phyloP scores from a whole-genome alignment of 2,113 vertebrate genomes.

The Mus pahari region DNA sequence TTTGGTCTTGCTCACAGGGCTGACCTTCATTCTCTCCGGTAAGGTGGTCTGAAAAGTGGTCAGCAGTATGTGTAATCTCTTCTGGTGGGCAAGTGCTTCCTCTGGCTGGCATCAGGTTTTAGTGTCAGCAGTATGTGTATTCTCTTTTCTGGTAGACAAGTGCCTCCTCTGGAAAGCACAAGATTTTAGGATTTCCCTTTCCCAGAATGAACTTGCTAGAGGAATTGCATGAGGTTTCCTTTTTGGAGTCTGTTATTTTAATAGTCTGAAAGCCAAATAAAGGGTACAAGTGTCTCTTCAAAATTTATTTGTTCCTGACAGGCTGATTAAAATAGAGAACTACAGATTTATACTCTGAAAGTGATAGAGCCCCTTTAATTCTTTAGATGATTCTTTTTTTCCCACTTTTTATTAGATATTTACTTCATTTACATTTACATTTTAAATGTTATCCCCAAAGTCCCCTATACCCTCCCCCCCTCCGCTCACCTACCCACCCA shows the following conservation, averaged over 20 bases:
- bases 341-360: not conserved
- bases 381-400: not conserved
- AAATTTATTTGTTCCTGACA: not conserved
- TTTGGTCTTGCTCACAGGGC: too few relatives aligned
- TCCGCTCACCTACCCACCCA: too few relatives aligned
- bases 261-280: not conserved
- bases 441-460: too few relatives aligned
- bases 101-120: not conserved
- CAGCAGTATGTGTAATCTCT: not conserved
- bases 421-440: too few relatives aligned
- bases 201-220: not conserved
- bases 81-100: not conserved
- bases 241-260: not conserved
- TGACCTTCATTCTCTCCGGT: not conserved
- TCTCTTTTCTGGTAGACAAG: not conserved
- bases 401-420: too few relatives aligned
- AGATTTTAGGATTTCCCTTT: not conserved
- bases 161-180: not conserved
- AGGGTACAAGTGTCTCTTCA: not conserved
- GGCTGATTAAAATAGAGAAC: not conserved
- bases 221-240: not conserved
- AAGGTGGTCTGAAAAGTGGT: not conserved
- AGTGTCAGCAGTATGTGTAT: not conserved
- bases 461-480: too few relatives aligned
- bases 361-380: not conserved